phyloP scores from a whole-genome alignment of 2,113 vertebrate species.

The Emydocephalus ijimae region DNA sequence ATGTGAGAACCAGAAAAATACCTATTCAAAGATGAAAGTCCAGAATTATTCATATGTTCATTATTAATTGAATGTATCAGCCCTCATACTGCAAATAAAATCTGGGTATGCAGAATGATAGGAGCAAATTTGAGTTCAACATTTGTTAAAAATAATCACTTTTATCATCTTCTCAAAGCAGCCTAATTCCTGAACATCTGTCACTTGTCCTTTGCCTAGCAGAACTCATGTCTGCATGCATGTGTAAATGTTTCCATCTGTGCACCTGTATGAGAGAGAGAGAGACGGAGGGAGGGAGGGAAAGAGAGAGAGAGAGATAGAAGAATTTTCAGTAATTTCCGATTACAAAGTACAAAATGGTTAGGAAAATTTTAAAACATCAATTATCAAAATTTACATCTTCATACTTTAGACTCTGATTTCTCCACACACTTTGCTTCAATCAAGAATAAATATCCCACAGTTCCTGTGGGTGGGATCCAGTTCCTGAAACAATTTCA shows the following conservation, averaged over 20 bases:
- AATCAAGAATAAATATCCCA: not conserved
- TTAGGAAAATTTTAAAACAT: not conserved
- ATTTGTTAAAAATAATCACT: not conserved
- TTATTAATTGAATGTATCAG: not conserved
- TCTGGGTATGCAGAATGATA: not conserved
- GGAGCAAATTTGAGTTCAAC: not conserved
- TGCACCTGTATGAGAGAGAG: no score
- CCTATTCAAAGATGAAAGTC: not conserved
- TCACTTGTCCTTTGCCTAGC: not conserved
- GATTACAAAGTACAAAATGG: not conserved
- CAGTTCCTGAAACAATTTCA: not conserved
- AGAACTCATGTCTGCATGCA: not conserved
- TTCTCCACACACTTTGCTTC: no score
- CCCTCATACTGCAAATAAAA: not conserved
- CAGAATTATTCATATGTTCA: not conserved
- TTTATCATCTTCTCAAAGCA: not conserved
- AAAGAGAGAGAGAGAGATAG: no score
- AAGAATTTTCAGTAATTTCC: not conserved
- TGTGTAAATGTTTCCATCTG: not conserved
- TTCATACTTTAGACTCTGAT: not conserved
- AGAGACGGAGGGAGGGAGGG: no score
- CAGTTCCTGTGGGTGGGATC: no score
- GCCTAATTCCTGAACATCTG: not conserved
- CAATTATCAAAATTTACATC: not conserved
- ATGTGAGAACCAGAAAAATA: not conserved